Evolutionary conservation across 2,888 invertebrate genomes (phyloP).

Genomic region (Lasioglossum calceatum): DNA sequence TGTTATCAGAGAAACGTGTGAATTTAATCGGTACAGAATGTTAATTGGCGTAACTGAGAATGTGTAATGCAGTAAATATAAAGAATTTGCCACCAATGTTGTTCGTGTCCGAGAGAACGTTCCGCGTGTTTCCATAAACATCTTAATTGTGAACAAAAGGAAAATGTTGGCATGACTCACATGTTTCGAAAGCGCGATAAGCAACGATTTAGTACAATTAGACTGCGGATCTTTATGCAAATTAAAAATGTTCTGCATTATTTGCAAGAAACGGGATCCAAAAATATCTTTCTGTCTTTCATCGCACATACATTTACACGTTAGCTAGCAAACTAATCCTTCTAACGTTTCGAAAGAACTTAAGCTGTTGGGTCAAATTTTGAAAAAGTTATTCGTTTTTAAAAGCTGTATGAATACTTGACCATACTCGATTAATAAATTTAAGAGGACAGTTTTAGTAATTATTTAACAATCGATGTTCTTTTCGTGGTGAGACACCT

Average conservation of each 20-base stretch:
- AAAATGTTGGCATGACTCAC: neutral
- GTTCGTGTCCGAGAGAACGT: neutral
- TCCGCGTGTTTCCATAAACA: neutral
- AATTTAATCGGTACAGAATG: conserved; percentile 26
- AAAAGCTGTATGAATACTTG: no score
- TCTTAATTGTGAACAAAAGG: neutral
- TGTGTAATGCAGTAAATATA: neutral
- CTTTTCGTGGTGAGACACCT: neutral
- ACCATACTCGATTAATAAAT: no score
- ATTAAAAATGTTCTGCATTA: neutral
- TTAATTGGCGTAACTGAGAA: conserved; percentile 7
- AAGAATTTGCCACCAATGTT: neutral
- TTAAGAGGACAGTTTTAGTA: neutral
- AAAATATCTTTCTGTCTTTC: neutral
- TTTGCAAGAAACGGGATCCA: neutral
- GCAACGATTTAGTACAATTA: neutral
- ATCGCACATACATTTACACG: neutral
- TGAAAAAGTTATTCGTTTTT: no score
- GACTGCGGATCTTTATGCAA: neutral
- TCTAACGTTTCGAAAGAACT: no score
- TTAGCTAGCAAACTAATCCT: no score
- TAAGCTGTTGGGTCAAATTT: no score
- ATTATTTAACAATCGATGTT: neutral
- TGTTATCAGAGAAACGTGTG: conserved; percentile 35
- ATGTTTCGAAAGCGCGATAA: neutral